Conservation (phyloP, 2,113 vertebrate genomes). For the Monopterus albus region DNA sequence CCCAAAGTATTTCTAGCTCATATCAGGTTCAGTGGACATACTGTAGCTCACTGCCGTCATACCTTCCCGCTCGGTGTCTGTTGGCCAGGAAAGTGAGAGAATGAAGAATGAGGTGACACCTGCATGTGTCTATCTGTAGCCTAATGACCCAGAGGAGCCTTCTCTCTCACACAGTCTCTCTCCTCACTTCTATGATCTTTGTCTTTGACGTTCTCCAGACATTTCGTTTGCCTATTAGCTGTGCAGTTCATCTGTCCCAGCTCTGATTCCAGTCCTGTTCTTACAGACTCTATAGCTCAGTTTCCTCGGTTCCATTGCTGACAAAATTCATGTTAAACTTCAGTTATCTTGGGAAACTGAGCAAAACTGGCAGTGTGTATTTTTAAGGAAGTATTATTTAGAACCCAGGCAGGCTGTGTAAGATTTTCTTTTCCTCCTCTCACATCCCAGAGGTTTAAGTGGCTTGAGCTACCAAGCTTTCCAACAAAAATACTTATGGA, state of each 20-base stretch:
- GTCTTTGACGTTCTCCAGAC: slow-evolving; percentile 21
- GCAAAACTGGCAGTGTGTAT: slow-evolving; percentile 46
- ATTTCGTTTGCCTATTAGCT: slow-evolving; percentile 32
- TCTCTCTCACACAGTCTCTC: slow-evolving; percentile 11
- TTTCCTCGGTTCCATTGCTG: slow-evolving; percentile 35
- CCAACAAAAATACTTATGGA: slow-evolving; percentile 62
- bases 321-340: slow-evolving; percentile 48
- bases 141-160: slow-evolving; percentile 73
- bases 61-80: slow-evolving; percentile 33
- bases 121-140: slow-evolving; percentile 68
- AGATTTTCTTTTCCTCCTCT: slow-evolving; percentile 53
- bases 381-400: slow-evolving; percentile 58
- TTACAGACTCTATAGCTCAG: slow-evolving; percentile 21
- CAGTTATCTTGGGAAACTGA: slow-evolving; percentile 51
- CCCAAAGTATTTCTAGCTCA: slow-evolving; percentile 66
- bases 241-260: slow-evolving; percentile 24
- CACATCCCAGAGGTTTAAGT: slow-evolving; percentile 62
- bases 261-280: slow-evolving; percentile 30
- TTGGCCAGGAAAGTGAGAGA: slow-evolving; percentile 56
- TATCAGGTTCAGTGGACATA: slow-evolving; percentile 70
- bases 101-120: slow-evolving; percentile 73
- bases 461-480: slow-evolving; percentile 45
- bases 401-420: slow-evolving; percentile 24
- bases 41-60: slow-evolving; percentile 59
- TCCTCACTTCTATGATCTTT: slow-evolving; percentile 33